Base-by-base conservation (phyloP, 2,888 invertebrate species). In the Nudaria mundana region DNA sequence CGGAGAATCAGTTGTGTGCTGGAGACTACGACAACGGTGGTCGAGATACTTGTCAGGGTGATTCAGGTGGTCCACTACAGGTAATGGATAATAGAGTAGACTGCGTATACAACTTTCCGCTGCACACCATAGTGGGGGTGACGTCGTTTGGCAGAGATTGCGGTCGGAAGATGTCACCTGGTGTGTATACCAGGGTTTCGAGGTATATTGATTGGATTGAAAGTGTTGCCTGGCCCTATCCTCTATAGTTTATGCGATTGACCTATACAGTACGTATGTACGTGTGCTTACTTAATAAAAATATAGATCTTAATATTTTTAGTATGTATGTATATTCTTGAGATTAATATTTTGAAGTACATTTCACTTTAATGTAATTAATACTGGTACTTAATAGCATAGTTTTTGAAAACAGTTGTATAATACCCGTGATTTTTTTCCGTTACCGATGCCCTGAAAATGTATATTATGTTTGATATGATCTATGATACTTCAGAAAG, bases 61-160 rank as follows among this genome's bases (percentile, higher is more conserved):
- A 89, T 38, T 89, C 89, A 0, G 89, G 89, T 1, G 89, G 89
- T 0, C 89, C 89, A 0, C 52, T 89, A 1, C 88, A 89, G 40
- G 55, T 76, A 0, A 80, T 84, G 72, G 75, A 80, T 2, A 72
- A 77, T 0, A 68, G 65, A 14, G 76, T 83, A 0, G 85, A 88
- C 32, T 88, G 88, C 52, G 30, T 71, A 0, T 63, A 64, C 1
- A 71, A 58, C 1, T 89, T 87, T 54, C 88, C 88, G 6, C 52
- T 90, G 2, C 85, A 87, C 37, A 81, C 68, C 28, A 66, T 90
- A 5, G 74, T 90, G 0, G 90, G 90, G 0, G 79, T 90, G 22
- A 90, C 90, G 0, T 90, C 90, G 0, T 90, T 90, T 61, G 90
- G 90, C 0, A 74, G 88, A 28, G 85, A 89, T 48, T 90, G 90